Percentiles rank a stretch among this genome's conserved stretches.
Conservation (phyloP, 2,888 invertebrate species). For the Papilio protenor region DNA sequence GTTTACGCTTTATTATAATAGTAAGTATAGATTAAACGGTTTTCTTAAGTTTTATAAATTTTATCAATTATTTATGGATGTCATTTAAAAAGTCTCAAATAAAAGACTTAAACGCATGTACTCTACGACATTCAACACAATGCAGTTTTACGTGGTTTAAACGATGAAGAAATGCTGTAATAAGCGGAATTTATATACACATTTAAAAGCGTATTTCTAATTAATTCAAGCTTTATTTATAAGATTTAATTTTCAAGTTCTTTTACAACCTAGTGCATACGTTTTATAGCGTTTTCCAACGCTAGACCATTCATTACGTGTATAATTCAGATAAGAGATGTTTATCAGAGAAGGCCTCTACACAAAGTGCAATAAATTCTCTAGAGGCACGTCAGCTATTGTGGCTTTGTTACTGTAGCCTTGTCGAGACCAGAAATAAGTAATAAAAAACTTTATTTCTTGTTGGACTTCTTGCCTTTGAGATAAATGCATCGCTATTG, state of each 20-base stretch:
- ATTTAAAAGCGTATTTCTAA: too few species aligned
- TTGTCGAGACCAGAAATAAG: slow-evolving; percentile 11
- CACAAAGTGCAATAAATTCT: slow-evolving; percentile 39
- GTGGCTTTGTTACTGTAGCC: slow-evolving; percentile 34
- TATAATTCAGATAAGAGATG: slow-evolving; percentile 20
- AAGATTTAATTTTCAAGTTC: neutral
- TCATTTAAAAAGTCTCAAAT: neutral
- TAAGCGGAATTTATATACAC: too few species aligned
- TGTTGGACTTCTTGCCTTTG: neutral
- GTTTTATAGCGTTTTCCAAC: neutral
- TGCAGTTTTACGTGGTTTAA: neutral
- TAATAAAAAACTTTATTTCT: slow-evolving; percentile 9
- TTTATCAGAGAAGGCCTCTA: slow-evolving; percentile 32
- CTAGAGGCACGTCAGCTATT: slow-evolving; percentile 19
- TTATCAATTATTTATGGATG: too few species aligned
- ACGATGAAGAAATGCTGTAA: too few species aligned
- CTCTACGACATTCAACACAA: neutral
- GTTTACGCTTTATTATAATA: too few species aligned
- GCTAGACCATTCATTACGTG: neutral
- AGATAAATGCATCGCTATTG: neutral
- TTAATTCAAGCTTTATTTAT: neutral
- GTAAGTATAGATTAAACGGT: too few species aligned
- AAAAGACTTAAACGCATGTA: slow-evolving; percentile 4
- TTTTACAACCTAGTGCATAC: neutral
- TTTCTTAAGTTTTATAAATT: too few species aligned